phyloP scores from a whole-genome alignment of 2,113 vertebrate genomes.

The Salvelinus alpinus region DNA sequence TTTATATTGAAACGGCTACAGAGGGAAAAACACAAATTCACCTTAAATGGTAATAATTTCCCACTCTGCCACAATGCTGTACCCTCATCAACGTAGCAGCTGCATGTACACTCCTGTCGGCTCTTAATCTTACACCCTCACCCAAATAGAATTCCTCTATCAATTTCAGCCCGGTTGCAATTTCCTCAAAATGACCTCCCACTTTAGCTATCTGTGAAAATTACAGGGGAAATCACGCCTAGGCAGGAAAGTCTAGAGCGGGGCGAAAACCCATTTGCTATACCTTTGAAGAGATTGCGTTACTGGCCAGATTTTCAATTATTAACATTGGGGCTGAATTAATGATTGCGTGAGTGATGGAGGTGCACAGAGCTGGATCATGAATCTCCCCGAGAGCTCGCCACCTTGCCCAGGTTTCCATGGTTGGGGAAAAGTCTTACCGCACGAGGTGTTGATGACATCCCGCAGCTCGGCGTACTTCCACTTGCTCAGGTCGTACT shows the following conservation, averaged over 20 bases:
- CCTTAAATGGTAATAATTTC: slow-evolving; percentile 50
- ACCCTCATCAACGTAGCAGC: slow-evolving; percentile 53
- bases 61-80: slow-evolving; percentile 26
- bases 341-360: slow-evolving; percentile 19
- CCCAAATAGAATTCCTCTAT: background rate
- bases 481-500: slow-evolving; percentile 97
- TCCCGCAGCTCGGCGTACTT: slow-evolving; percentile 97
- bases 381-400: slow-evolving; percentile 1
- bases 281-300: background rate
- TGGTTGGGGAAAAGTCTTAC: slow-evolving; percentile 67
- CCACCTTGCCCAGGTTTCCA: background rate
- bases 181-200: slow-evolving; percentile 24
- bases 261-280: background rate
- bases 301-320: slow-evolving; percentile 33
- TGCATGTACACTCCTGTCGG: slow-evolving; percentile 44
- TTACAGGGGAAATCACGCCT: slow-evolving; percentile 3
- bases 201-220: slow-evolving; percentile 33
- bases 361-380: background rate
- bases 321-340: slow-evolving; percentile 32
- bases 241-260: background rate
- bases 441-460: slow-evolving; percentile 98
- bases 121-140: slow-evolving; percentile 15
- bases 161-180: slow-evolving; percentile 38
- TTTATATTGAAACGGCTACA: slow-evolving; percentile 19
- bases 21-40: slow-evolving; percentile 33